Evolutionary conservation across 1,140 invertebrate genomes (phyloP), one percentile per base, ranked within the genome.

Genomic region (Drosophila tristis): DNA sequence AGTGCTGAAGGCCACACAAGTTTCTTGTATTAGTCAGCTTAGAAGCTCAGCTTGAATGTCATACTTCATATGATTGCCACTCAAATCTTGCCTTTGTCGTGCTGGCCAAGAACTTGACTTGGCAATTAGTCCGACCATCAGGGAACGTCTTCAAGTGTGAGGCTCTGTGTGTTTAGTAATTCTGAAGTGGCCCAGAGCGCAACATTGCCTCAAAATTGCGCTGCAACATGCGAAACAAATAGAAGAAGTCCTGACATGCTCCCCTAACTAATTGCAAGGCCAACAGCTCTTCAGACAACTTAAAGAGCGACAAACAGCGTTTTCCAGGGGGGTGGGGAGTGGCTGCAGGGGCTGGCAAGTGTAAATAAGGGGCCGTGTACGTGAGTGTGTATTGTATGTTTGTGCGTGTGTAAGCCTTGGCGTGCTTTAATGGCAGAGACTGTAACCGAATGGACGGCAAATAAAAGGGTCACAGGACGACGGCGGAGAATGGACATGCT

Each of bases 251-350:
- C 74, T 76, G 70, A 57, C 70, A 74, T 51, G 75, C 51, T 55
- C 57, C 31, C 35, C 62, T 68, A 86, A 75, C 82, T 86, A 86
- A 86, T 86, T 86, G 82, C 82, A 86, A 86, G 82, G 82, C 78
- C 82, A 87, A 82, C 53, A 74, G 63, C 70, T 47, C 81, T 86
- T 78, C 78, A 81, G 74, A 63, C 64, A 60, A 75, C 71, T 84
- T 84, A 67, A 84, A 84, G 72, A 44, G 80, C 72, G 61, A 64
- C 62, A 78, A 75, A 80, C 55, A 71, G 51, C 61, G 67, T 63
- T 58, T 50, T 57, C 48, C 54, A 43, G 35, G 23, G 53, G 49
- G 20, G 20, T 20, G 20, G 20, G 20, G 20, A 20, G 25, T 25
- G 11, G 11, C 20, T 47, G 48, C 26, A 31, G 56, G 15, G 35